phyloP scores from a whole-genome alignment of 2,113 vertebrate species.

The Hippopotamus amphibius region DNA sequence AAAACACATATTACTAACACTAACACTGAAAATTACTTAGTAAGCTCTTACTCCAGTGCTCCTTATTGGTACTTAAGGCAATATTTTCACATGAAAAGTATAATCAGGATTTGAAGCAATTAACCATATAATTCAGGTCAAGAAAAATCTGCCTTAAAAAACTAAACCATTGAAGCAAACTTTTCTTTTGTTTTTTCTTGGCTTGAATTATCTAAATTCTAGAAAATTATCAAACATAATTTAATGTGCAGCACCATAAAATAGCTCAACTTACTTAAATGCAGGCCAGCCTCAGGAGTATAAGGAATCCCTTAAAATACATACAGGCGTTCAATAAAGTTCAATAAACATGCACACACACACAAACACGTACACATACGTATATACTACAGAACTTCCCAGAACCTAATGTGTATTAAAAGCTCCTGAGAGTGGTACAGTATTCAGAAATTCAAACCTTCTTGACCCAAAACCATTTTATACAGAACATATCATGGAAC shows the following conservation, averaged over 20 bases:
- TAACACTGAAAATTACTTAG: conserved; percentile 45
- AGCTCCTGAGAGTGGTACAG: not conserved
- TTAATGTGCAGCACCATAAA: not conserved
- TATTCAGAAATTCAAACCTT: not conserved
- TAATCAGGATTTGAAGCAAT: conserved; percentile 16
- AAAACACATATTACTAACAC: not conserved
- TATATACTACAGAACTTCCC: not conserved
- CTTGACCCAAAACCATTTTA: not conserved
- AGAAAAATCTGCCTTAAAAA: conserved; percentile 22
- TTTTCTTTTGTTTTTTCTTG: not conserved
- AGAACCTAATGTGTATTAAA: not conserved
- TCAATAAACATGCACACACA: not conserved
- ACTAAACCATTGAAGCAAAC: not conserved
- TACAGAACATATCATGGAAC: not conserved
- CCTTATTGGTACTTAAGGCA: not conserved
- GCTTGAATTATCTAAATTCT: not conserved
- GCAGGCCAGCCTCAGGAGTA: not conserved
- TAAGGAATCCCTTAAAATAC: not conserved
- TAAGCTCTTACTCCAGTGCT: not conserved
- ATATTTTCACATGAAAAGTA: conserved; percentile 17
- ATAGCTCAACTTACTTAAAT: not conserved
- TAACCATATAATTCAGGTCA: conserved; percentile 1
- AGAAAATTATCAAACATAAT: not conserved
- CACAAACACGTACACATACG: not conserved
- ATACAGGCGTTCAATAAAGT: not conserved